These are phyloP conservation scores for Galerucella pusilla DNA, from an alignment of 2,888 invertebrate species.

Conservation along the genomic window DNA sequence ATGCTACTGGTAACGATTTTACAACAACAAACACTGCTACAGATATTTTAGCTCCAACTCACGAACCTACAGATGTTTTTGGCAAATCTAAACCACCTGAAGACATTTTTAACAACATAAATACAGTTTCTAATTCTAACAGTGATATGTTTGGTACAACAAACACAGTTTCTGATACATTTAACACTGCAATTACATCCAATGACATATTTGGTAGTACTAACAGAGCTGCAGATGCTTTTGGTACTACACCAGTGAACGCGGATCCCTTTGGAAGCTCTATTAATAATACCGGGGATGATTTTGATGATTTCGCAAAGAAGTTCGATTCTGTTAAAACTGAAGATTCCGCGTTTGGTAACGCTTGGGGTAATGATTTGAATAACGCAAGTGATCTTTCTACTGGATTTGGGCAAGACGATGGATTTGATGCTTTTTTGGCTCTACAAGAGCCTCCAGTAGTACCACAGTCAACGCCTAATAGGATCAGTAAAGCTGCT, in stretches of 20 bases:
- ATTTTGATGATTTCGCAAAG: slow-evolving; percentile 89
- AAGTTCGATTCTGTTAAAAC: slow-evolving; percentile 82
- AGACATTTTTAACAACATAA: not conserved
- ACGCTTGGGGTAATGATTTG: slow-evolving; percentile 61
- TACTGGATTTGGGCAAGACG: slow-evolving; percentile 75
- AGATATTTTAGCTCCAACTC: not conserved
- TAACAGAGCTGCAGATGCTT: not conserved
- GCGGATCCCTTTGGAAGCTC: slow-evolving; percentile 23
- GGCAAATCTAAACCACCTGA: not conserved
- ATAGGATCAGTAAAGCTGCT: slow-evolving; percentile 70
- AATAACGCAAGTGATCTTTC: slow-evolving; percentile 57
- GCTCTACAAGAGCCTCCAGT: slow-evolving; percentile 80
- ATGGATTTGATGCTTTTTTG: slow-evolving; percentile 84
- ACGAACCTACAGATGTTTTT: not conserved
- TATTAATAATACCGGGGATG: slow-evolving; percentile 64
- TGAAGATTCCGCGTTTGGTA: slow-evolving; percentile 62
- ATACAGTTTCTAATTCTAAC: not conserved
- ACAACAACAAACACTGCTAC: not conserved
- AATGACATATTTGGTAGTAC: not conserved
- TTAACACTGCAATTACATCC: not conserved
- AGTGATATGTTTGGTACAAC: not conserved
- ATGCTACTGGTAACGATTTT: not conserved
- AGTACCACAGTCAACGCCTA: slow-evolving; percentile 75
- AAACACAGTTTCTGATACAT: not conserved
- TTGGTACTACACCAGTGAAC: not conserved